A percentile compares a stretch with the other conserved stretches of the same genome.
Conservation (phyloP, 2,888 invertebrate species). For the Stegophylla sp. region DNA sequence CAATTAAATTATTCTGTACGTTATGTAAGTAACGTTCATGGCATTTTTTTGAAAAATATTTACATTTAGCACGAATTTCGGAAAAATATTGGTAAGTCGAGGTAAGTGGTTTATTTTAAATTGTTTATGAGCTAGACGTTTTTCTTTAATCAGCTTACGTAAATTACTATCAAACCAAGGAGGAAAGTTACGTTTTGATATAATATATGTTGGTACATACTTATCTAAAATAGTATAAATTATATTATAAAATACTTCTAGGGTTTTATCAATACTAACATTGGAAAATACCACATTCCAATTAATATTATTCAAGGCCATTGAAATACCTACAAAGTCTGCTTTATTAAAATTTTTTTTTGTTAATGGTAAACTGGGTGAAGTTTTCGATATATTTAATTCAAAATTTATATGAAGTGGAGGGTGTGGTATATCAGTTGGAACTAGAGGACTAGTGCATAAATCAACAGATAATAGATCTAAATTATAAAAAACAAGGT, state of each 20-base stretch:
- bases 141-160: constrained; percentile 1
- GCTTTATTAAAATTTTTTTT: background rate
- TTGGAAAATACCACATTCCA: background rate
- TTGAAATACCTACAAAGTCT: constrained; percentile 7
- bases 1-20: background rate
- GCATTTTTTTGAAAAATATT: no score
- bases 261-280: background rate
- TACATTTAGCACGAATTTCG: no score
- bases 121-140: background rate
- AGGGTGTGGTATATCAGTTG: constrained; percentile 18
- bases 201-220: background rate
- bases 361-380: background rate
- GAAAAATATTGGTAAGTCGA: no score
- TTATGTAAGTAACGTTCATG: background rate
- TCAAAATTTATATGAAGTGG: background rate
- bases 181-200: background rate
- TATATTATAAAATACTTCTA: background rate
- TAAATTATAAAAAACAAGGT: background rate
- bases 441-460: background rate
- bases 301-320: constrained; percentile 23
- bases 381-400: background rate
- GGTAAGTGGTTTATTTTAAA: background rate
- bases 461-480: constrained; percentile 3
- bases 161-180: constrained; percentile 12
- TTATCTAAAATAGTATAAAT: background rate